Conservation (phyloP, 2,797 vertebrate genomes). For the Menidia menidia region DNA sequence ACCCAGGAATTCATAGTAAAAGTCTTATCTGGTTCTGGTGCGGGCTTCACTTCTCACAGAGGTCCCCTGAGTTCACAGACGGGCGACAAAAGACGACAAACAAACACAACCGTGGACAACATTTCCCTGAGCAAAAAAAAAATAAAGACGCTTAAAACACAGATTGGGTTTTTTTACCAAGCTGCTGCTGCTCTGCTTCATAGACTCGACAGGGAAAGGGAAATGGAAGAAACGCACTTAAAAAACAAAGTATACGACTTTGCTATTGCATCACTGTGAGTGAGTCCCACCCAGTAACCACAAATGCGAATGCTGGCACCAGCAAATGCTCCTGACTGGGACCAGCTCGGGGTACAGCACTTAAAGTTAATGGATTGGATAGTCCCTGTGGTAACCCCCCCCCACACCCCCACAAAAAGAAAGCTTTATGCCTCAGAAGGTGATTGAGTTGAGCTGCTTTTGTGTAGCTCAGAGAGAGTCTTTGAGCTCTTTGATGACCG, state of each 20-base stretch:
- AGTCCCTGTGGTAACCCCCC: constrained; percentile 56
- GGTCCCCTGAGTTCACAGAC: not conserved
- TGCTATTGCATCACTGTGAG: constrained; percentile 51
- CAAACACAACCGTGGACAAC: not conserved
- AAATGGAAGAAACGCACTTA: constrained; percentile 35
- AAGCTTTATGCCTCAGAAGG: constrained; percentile 48
- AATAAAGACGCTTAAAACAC: constrained; percentile 7
- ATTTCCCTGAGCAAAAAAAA: not conserved
- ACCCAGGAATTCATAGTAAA: constrained; percentile 22
- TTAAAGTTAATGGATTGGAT: constrained; percentile 68
- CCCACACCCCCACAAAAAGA: constrained; percentile 47
- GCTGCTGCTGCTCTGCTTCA: constrained; percentile 8
- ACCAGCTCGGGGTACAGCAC: constrained; percentile 53
- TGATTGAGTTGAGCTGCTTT: constrained; percentile 33
- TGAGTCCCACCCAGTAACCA: constrained; percentile 76
- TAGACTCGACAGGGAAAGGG: constrained; percentile 23
- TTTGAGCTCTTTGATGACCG: constrained; percentile 11
- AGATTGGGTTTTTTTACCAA: constrained; percentile 32
- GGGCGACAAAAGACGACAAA: not conserved
- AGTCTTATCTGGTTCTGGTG: constrained; percentile 7
- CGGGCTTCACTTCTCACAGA: not conserved
- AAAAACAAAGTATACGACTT: constrained; percentile 46
- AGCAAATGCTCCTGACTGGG: constrained; percentile 45
- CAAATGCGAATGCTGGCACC: constrained; percentile 73
- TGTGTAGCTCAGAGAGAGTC: constrained; percentile 22